These are phyloP conservation scores for Pseudolycoriella hygida DNA, from an alignment of 2,888 invertebrate species.

Conservation along the genomic window DNA sequence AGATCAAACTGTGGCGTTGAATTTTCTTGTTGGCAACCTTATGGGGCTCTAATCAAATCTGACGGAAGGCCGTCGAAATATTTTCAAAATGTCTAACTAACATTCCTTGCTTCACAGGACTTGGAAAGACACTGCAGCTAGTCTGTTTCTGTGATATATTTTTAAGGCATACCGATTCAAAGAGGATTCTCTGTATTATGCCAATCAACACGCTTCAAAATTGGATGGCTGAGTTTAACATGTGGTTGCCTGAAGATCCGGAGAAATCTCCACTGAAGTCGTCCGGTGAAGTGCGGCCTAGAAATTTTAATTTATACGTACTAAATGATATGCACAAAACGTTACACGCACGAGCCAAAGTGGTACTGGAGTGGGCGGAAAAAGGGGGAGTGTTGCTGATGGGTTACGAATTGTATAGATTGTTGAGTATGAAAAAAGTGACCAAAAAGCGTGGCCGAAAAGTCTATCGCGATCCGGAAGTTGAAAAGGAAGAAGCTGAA, in stretches of 20 bases:
- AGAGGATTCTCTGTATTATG: constrained; percentile 87
- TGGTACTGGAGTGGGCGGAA: constrained; percentile 70
- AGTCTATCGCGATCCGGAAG: constrained; percentile 20
- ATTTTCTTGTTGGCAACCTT: no score
- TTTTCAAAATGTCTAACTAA: no score
- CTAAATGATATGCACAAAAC: constrained; percentile 91
- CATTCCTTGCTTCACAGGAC: constrained; percentile 24
- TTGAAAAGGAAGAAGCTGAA: constrained; percentile 31
- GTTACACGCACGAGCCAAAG: constrained; percentile 68
- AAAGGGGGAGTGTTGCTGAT: constrained; percentile 87
- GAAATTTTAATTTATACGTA: constrained; percentile 76
- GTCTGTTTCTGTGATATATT: constrained; percentile 95
- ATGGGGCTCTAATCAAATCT: no score
- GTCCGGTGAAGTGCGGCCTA: constrained; percentile 51
- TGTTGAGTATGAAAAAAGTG: constrained; percentile 63
- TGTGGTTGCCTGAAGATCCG: constrained; percentile 78
- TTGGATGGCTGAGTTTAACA: constrained; percentile 93
- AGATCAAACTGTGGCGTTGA: no score
- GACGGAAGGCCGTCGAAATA: no score
- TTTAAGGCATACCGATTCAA: constrained; percentile 72
- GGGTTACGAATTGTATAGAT: constrained; percentile 91
- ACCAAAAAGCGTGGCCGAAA: constrained; percentile 34
- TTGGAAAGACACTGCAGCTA: constrained; percentile 95
- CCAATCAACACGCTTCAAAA: constrained; percentile 98
- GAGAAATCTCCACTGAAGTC: constrained; percentile 34